phyloP scores from a whole-genome alignment of 2,113 vertebrate species.

The Vulpes lagopus region DNA sequence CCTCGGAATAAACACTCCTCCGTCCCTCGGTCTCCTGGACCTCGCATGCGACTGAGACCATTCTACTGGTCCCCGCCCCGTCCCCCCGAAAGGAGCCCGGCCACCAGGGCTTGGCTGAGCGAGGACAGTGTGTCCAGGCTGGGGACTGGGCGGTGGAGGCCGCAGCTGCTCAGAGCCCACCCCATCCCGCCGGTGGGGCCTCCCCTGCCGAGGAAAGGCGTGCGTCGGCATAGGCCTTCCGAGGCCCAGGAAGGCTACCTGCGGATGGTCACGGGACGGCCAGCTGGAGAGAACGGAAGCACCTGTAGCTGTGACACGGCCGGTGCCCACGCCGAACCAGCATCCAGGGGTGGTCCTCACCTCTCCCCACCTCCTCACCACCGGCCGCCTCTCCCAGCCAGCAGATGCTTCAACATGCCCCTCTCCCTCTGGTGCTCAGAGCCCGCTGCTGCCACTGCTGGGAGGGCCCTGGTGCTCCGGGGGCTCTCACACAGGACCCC shows the following conservation, averaged over 20 bases:
- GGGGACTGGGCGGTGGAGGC: rapidly evolving
- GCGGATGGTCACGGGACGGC: rapidly evolving
- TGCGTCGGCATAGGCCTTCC: not conserved
- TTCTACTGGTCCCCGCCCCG: not conserved
- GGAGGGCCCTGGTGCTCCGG: not conserved
- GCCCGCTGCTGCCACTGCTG: not conserved
- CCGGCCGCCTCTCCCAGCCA: not conserved
- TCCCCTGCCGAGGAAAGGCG: rapidly evolving
- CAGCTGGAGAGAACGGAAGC: not conserved
- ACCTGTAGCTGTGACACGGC: rapidly evolving
- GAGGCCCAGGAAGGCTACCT: not conserved
- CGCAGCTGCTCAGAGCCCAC: not conserved
- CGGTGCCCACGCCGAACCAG: not conserved
- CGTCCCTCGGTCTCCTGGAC: rapidly evolving
- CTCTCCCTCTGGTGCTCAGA: rapidly evolving
- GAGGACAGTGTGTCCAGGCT: rapidly evolving
- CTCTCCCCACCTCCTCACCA: not conserved
- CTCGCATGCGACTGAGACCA: rapidly evolving
- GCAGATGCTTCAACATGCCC: not conserved
- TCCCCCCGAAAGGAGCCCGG: rapidly evolving
- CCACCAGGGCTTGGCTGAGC: not conserved
- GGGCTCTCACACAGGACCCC: not conserved
- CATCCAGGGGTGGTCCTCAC: not conserved
- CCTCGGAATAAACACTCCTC: rapidly evolving
- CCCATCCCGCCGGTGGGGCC: not conserved